Evolutionary conservation across 2,797 vertebrate genomes (phyloP).

Genomic region (Pagetopsis macropterus): DNA sequence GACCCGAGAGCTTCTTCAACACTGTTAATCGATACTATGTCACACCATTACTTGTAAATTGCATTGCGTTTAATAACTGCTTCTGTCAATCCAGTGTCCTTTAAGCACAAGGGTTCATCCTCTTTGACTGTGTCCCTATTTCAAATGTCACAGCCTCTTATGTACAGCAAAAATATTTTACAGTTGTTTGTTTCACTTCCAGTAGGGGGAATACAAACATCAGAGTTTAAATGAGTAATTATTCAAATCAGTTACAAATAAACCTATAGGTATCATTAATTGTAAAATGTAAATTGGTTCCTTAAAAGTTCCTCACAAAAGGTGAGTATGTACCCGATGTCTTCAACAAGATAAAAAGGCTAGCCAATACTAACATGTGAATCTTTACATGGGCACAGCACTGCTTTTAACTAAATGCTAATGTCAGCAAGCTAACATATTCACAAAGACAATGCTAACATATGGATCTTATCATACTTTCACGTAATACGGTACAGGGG

Average conservation of each 20-base stretch:
- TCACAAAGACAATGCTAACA: background rate
- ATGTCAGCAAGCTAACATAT: background rate
- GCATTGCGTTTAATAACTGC: slow-evolving; percentile 17
- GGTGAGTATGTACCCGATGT: background rate
- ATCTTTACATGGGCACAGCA: background rate
- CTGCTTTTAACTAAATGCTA: background rate
- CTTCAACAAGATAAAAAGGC: background rate
- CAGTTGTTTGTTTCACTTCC: background rate
- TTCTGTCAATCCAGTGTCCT: slow-evolving; percentile 19
- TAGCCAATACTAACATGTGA: background rate
- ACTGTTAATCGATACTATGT: background rate
- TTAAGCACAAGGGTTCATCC: slow-evolving; percentile 27
- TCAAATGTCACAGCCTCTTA: slow-evolving; percentile 34
- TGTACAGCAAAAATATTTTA: background rate
- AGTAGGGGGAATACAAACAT: slow-evolving; percentile 2
- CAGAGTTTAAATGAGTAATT: background rate
- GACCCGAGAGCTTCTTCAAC: slow-evolving; percentile 20
- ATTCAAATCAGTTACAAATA: slow-evolving; percentile 9
- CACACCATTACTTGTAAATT: slow-evolving; percentile 14
- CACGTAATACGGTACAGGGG: background rate
- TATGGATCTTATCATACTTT: background rate
- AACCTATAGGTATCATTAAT: background rate
- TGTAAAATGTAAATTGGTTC: background rate
- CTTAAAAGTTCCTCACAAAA: background rate
- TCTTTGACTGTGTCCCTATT: slow-evolving; percentile 6